Evolutionary conservation across 2,888 invertebrate genomes (phyloP).

Genomic region (Drosophila nr. perissopoda): DNA sequence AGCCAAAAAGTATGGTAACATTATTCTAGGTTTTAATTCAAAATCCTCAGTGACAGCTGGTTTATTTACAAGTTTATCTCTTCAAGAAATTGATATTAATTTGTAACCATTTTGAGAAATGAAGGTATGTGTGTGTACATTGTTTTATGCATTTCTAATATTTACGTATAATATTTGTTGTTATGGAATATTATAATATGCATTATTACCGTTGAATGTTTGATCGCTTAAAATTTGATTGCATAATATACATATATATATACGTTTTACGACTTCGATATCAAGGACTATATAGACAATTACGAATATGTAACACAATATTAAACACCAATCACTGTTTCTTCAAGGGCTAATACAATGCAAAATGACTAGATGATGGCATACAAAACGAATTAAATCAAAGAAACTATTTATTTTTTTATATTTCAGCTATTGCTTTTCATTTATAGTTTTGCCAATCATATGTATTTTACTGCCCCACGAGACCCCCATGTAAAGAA

Average conservation of each 20-base stretch:
- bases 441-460: slow-evolving; percentile 57
- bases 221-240: slow-evolving; percentile 59
- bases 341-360: slow-evolving; percentile 78
- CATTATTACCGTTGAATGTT: slow-evolving; percentile 67
- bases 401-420: slow-evolving; percentile 30
- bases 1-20: slow-evolving; percentile 2
- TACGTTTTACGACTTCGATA: slow-evolving; percentile 75
- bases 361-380: slow-evolving; percentile 76
- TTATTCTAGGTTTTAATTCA: background rate
- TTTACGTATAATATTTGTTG: slow-evolving; percentile 52
- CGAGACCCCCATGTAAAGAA: slow-evolving; percentile 23
- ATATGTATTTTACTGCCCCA: slow-evolving; percentile 23
- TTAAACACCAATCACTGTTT: slow-evolving; percentile 84
- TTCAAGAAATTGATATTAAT: background rate
- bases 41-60: background rate
- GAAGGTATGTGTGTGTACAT: slow-evolving; percentile 63
- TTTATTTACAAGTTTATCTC: slow-evolving; percentile 17
- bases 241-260: slow-evolving; percentile 63
- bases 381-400: slow-evolving; percentile 67
- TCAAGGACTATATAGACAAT: slow-evolving; percentile 80
- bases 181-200: slow-evolving; percentile 66
- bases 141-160: slow-evolving; percentile 61
- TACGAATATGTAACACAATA: slow-evolving; percentile 83
- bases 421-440: slow-evolving; percentile 16
- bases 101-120: slow-evolving; percentile 34